A percentile compares a stretch with the other conserved stretches of the same genome.
phyloP scores from a whole-genome alignment of 2,888 invertebrate species.

The Myopa testacea region DNA sequence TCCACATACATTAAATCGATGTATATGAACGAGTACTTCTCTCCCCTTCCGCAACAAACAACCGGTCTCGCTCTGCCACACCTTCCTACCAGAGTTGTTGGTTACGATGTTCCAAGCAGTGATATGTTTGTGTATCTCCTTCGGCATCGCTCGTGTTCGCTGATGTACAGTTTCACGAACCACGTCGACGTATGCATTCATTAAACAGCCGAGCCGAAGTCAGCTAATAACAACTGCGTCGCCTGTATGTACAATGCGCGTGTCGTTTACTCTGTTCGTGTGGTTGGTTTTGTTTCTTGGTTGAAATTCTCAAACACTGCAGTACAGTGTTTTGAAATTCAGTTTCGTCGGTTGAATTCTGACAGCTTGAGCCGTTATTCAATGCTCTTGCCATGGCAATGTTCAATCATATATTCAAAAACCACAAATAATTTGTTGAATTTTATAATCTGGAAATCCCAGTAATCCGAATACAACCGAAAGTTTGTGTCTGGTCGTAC shows the following conservation, averaged over 20 bases:
- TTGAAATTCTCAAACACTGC: too few species aligned
- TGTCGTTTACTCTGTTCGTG: too few species aligned
- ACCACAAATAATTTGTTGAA: too few species aligned
- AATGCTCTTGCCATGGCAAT: too few species aligned
- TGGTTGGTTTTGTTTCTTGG: too few species aligned
- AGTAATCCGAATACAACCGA: too few species aligned
- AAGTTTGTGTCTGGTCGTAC: too few species aligned
- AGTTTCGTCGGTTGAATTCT: too few species aligned
- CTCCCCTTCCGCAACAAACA: not conserved
- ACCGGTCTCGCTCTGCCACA: not conserved
- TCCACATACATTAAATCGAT: slow-evolving; percentile 35
- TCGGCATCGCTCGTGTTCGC: not conserved
- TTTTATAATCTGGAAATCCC: too few species aligned
- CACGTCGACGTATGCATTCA: slow-evolving; percentile 34
- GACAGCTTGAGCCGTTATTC: too few species aligned
- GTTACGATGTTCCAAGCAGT: not conserved
- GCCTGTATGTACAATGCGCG: not conserved
- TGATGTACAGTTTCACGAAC: slow-evolving; percentile 31
- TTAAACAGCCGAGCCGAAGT: slow-evolving; percentile 23
- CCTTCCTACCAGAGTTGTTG: not conserved
- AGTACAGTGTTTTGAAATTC: too few species aligned
- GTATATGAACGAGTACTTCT: slow-evolving; percentile 1
- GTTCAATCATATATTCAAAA: too few species aligned
- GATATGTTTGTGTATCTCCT: not conserved
- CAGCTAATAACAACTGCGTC: not conserved